Evolutionary conservation across 2,113 vertebrate genomes (phyloP).

Genomic region (Petaurus breviceps): DNA sequence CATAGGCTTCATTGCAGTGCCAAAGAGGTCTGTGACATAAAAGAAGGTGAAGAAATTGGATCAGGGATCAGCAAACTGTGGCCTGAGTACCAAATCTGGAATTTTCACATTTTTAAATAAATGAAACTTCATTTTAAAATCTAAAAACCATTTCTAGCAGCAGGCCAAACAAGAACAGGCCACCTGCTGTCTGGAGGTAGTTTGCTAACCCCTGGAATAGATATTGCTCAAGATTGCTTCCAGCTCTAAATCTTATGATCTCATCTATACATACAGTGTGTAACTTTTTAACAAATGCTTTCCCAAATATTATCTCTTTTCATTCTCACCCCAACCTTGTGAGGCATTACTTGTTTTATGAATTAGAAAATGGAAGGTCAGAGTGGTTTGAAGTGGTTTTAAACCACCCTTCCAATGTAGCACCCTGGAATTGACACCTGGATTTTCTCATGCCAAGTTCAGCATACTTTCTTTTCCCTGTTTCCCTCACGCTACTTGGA

Average conservation of each 20-base stretch:
- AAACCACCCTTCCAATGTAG: background rate
- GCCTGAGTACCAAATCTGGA: background rate
- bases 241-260: background rate
- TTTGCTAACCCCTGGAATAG: background rate
- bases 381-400: background rate
- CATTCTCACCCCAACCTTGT: background rate
- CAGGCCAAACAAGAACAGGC: background rate
- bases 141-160: background rate
- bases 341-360: background rate
- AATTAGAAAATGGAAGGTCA: background rate
- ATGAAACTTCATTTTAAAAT: background rate
- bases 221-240: background rate
- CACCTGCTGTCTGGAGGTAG: background rate
- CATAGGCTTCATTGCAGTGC: background rate
- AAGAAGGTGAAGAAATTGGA: background rate
- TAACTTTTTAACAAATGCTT: background rate
- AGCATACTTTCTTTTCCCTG: background rate
- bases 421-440: background rate
- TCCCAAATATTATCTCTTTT: background rate
- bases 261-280: background rate
- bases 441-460: background rate
- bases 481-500: background rate
- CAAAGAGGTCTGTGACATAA: background rate
- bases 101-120: background rate
- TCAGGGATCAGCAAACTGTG: background rate